These are phyloP conservation scores for Xenopus tropicalis DNA, from an alignment of 2,113 vertebrate species.

Conservation along the genomic window UCB_Xtro_10.0 CM004451.2:36703001-36703500, in stretches of 20 bases:
- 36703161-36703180: too few relatives aligned
- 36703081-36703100: too few relatives aligned
- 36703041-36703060: too few relatives aligned
- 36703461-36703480: slow-evolving; percentile 59
- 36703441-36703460: slow-evolving; percentile 52
- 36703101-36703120: too few relatives aligned
- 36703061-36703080: too few relatives aligned
- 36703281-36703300: slow-evolving; percentile 60
- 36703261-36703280: slow-evolving; percentile 45
- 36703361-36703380: slow-evolving; percentile 72
- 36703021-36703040: too few relatives aligned
- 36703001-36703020: too few relatives aligned
- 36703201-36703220: too few relatives aligned
- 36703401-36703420: slow-evolving; percentile 45
- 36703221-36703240: too few relatives aligned
- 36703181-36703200: too few relatives aligned
- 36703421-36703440: slow-evolving; percentile 45
- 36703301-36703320: slow-evolving; percentile 70
- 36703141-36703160: too few relatives aligned
- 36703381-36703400: slow-evolving; percentile 49
- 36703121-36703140: too few relatives aligned
- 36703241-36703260: not conserved
- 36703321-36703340: slow-evolving; percentile 69
- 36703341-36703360: slow-evolving; percentile 77
- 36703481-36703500: slow-evolving; percentile 49